Base-by-base conservation (phyloP, 2,797 vertebrate genomes). In the Leucoraja ocellata region DNA sequence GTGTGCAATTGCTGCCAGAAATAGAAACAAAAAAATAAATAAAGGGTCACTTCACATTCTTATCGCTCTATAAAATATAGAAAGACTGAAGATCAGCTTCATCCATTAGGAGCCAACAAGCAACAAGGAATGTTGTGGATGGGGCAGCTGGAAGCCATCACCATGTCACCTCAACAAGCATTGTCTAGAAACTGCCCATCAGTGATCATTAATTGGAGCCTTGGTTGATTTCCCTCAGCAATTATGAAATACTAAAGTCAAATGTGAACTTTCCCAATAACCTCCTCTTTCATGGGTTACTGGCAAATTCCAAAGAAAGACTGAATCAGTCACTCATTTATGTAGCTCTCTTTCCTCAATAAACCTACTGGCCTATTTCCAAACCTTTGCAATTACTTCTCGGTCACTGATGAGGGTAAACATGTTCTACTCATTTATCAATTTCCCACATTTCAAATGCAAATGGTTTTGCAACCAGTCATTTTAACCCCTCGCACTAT, bases 1-100 rank as follows among this genome's bases (percentile, higher is more conserved):
- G 99, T 99, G 95, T 99, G 99, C 39, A 99, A 97, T 98, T 99
- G 99, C 99, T 99, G 94, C n/a, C 95, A 94, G 92, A 90, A n/a
- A 94, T 46, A 46, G 46, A 77, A 91, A 91, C 63, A 91, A 71
- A 91, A 21, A 23, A 16, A 71, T 4, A 91, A 46, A 73, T 46
- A 92, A 92, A 54, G 25, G 6, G 13, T 58, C 76, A 23, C 21
- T 63, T 74, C 10, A 54, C 54, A 76, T 54, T 28, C 25, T 13
- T 74, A 46, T 54, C 25, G 25, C 39, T 74, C 90, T 11, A 13
- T 71, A 91, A 73, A 46, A 63, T 63, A 6, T 25, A 1, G n/a
- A 36, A 88, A 68, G 9, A 32, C 2, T 4, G 71, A 5, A 73
- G 14, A 46, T 46, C 46, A 46, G 46, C 46, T 46, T 46, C 46